Evolutionary conservation across 2,113 vertebrate genomes (phyloP), one percentile per base, ranked within the genome.

Genomic region (Channa argus): DNA sequence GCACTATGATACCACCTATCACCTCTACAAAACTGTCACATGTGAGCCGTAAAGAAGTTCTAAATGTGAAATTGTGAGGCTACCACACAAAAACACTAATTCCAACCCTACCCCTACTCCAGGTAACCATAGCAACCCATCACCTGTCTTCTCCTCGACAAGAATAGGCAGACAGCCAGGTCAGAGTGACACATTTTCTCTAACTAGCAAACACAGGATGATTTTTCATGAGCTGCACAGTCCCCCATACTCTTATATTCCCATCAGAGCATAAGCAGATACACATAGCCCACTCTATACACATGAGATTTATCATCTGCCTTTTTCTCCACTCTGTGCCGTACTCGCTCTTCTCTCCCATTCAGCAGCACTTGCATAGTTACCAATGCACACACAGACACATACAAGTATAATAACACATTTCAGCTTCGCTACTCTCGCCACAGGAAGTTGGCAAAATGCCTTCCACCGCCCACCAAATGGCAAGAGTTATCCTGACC

Each of bases 91-190:
- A 89, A 71, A 53, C 64, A 39, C 58, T 77, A 24, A 59, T 72
- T 63, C 50, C 62, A 82, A 69, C 75, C 67, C 58, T 63, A 85
- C 80, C 71, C 80, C 76, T 72, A 70, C 75, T 79, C 80, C 24
- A 9, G 72, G 94, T 92, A 92, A 93, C 92, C 88, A 92, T 94
- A 52, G 93, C 87, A 94, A 93, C 92, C 56, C 69, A 81, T 90
- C 89, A 94, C 92, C 92, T 92, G 91, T 84, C 85, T 24, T 74
- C 83, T 88, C 77, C 68, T 83, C 54, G 67, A 84, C 77, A 86
- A 83, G 79, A 92, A 86, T 77, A 92, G 87, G 85, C 81, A 89
- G 86, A 53, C 80, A 87, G 86, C 87, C 88, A 83, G 90, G 87
- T 93, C 88, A 91, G 79, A 77, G 79, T 89, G 89, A 92, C 89